phyloP scores from a whole-genome alignment of 2,888 invertebrate genomes.

The Cantharis flavilabris region DNA sequence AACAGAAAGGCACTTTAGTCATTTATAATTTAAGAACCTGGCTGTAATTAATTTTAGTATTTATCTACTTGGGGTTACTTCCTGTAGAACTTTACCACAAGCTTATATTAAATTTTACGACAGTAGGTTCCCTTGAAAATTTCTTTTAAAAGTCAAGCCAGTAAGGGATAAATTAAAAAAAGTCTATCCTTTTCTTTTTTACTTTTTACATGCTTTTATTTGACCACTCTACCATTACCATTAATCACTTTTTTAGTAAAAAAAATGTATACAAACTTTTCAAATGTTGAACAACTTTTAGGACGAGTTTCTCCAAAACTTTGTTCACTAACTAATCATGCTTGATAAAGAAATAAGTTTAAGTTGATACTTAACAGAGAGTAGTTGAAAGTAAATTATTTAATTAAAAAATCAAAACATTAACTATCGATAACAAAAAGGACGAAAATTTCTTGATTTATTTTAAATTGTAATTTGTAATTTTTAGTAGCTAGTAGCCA shows the following conservation, averaged over 20 bases:
- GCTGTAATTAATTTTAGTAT: conserved; percentile 36
- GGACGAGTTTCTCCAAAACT: neutral
- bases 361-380: neutral
- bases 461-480: no score
- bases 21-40: conserved; percentile 35
- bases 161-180: conserved; percentile 21
- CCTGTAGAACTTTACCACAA: conserved; percentile 24
- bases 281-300: neutral
- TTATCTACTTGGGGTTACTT: conserved; percentile 34
- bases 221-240: neutral
- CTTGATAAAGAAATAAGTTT: neutral
- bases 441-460: neutral
- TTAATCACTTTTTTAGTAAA: neutral
- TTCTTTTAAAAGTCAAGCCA: conserved; percentile 19
- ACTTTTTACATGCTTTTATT: neutral
- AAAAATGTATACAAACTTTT: neutral
- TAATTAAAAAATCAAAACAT: neutral
- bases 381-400: neutral
- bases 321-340: neutral
- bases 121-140: conserved; percentile 14
- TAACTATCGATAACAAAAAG: neutral
- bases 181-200: conserved; percentile 6
- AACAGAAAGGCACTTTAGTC: conserved; percentile 33
- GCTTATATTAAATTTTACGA: conserved; percentile 27
- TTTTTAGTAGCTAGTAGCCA: no score